These are phyloP conservation scores for Pachypeltis micranthus DNA, from an alignment of 1,140 invertebrate species.

Conservation along the genomic window DNA sequence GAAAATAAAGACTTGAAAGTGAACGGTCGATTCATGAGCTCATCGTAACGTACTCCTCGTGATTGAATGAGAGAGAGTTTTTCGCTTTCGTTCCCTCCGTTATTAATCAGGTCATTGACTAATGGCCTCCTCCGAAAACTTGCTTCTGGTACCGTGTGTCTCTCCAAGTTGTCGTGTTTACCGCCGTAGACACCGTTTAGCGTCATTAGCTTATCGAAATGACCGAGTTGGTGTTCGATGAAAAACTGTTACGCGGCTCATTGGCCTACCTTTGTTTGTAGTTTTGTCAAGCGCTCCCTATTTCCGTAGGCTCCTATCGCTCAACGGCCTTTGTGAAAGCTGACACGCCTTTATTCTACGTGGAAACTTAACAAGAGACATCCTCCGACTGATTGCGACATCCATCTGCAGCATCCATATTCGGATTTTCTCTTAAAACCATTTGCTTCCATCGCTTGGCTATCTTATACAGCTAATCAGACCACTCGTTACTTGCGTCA, in stretches of 20 bases:
- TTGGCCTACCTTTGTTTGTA: not conserved
- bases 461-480: too few relatives aligned
- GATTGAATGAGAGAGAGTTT: not conserved
- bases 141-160: not conserved
- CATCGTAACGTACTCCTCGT: too few relatives aligned
- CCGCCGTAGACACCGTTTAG: too few relatives aligned
- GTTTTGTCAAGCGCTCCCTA: not conserved
- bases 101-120: not conserved
- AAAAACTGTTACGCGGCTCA: not conserved
- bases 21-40: too few relatives aligned
- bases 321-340: not conserved
- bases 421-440: not conserved
- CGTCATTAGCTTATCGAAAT: too few relatives aligned
- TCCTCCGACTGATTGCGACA: not conserved
- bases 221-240: too few relatives aligned
- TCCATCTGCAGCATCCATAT: not conserved
- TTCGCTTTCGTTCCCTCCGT: not conserved
- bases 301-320: not conserved
- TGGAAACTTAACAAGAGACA: not conserved
- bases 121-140: not conserved
- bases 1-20: too few relatives aligned
- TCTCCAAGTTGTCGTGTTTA: not conserved
- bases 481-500: too few relatives aligned
- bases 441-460: too few relatives aligned
- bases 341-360: not conserved